phyloP scores from a whole-genome alignment of 2,888 invertebrate genomes.

The Balanococcus diminutus region DNA sequence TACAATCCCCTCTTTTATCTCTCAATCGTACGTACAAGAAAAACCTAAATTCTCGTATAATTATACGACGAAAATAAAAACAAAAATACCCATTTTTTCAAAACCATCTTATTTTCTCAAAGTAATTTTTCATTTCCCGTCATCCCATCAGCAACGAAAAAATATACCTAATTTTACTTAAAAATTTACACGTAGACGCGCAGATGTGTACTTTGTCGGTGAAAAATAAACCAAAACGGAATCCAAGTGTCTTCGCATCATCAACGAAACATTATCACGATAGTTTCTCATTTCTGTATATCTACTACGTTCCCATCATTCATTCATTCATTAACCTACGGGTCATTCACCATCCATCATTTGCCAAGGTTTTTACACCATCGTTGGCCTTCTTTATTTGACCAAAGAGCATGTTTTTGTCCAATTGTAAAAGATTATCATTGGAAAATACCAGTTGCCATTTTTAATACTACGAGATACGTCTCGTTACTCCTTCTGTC shows the following conservation, averaged over 20 bases:
- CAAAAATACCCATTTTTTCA: too few species aligned
- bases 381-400: background rate
- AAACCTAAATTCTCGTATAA: too few species aligned
- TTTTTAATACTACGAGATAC: background rate
- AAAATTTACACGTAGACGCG: background rate
- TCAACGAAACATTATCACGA: slow-evolving; percentile 15
- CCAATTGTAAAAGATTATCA: background rate
- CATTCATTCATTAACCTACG: slow-evolving; percentile 39
- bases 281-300: slow-evolving; percentile 1
- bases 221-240: slow-evolving; percentile 28
- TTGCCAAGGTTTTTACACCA: slow-evolving; percentile 11
- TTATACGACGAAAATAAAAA: too few species aligned
- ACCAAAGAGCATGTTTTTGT: background rate
- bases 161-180: background rate
- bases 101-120: background rate
- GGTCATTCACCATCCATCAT: slow-evolving; percentile 42
- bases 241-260: slow-evolving; percentile 28
- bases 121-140: background rate
- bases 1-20: too few species aligned
- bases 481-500: background rate
- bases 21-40: too few species aligned
- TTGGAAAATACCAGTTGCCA: background rate
- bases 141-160: background rate
- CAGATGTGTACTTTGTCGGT: background rate
- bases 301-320: slow-evolving; percentile 28